Evolutionary conservation across 2,797 vertebrate species (phyloP), one percentile per base, ranked within the genome.

Genomic region (Aeoliscus strigatus): DNA sequence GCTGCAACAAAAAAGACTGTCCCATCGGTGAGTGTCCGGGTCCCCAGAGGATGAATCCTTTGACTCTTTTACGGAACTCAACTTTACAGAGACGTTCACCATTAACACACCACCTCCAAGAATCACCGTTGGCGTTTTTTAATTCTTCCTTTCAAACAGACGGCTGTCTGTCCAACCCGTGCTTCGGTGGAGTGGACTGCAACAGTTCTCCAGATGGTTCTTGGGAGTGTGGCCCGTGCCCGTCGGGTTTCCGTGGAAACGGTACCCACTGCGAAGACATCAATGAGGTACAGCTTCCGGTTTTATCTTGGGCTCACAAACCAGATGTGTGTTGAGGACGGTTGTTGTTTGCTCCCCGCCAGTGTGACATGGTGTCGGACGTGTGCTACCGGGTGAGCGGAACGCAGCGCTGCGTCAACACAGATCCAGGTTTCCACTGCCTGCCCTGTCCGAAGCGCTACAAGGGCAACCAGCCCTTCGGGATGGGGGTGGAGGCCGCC

Each of bases 111-210:
- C n/a, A n/a, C n/a, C n/a, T n/a, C n/a, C n/a, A n/a, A n/a, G n/a
- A n/a, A n/a, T n/a, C n/a, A n/a, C n/a, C n/a, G n/a, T n/a, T n/a
- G n/a, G n/a, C n/a, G n/a, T n/a, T n/a, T n/a, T n/a, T n/a, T n/a
- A n/a, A n/a, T n/a, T n/a, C 18, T 3, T 77, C 6, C 11, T 6
- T 47, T 21, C n/a, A n/a, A n/a, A 7, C 77, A 98, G 96, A 98
- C 56, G 96, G 96, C 1, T 98, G 96, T 75, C 79, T 98, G 49
- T 98, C 95, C 43, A 97, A 92, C 73, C 96, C 96, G 2, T 98
- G 96, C 77, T 98, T 98, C 58, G 92, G 87, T 4, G 96, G 94
- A 40, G 91, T 93, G 41, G 86, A 90, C 23, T 98, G 96, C 78
- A 96, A 73, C 83, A 96, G 95, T 56, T 90, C 92, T 31, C 84